Evolutionary conservation across 1,140 invertebrate species (phyloP).

Genomic region (Pantala flavescens): DNA sequence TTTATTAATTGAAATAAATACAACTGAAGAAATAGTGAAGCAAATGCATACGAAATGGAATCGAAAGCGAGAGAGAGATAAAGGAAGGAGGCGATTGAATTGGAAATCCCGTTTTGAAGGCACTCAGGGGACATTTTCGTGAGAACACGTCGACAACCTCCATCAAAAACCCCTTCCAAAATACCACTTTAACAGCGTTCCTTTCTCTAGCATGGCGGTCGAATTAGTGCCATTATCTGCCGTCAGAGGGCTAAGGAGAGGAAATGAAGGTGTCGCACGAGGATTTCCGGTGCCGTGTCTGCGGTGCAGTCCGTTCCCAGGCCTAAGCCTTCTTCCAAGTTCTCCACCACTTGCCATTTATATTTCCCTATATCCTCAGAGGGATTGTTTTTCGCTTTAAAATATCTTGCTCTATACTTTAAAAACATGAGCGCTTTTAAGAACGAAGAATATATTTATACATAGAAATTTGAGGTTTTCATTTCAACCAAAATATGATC

Average conservation of each 20-base stretch:
- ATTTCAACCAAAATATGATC: too few species aligned
- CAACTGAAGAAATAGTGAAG: background rate
- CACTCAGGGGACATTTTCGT: background rate
- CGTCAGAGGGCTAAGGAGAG: background rate
- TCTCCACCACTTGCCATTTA: too few species aligned
- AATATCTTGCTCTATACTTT: too few species aligned
- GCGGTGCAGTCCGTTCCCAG: background rate
- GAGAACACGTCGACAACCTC: background rate
- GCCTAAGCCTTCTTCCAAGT: background rate
- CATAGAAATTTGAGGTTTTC: too few species aligned
- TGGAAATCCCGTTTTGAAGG: slow-evolving; percentile 5
- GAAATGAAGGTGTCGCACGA: background rate
- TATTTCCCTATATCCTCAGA: too few species aligned
- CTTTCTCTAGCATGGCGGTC: background rate
- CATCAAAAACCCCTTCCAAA: background rate
- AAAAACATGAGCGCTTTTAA: too few species aligned
- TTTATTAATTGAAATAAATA: background rate
- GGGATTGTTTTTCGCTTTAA: too few species aligned
- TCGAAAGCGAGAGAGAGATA: background rate
- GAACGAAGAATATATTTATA: too few species aligned
- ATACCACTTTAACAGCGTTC: background rate
- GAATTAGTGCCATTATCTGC: background rate
- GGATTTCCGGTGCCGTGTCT: background rate
- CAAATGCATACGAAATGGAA: background rate
- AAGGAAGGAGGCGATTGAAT: background rate